Percentiles rank a stretch among this genome's conserved stretches.
These are phyloP conservation scores for Merluccius polli DNA, from an alignment of 2,797 vertebrate species.

Conservation along the genomic window DNA sequence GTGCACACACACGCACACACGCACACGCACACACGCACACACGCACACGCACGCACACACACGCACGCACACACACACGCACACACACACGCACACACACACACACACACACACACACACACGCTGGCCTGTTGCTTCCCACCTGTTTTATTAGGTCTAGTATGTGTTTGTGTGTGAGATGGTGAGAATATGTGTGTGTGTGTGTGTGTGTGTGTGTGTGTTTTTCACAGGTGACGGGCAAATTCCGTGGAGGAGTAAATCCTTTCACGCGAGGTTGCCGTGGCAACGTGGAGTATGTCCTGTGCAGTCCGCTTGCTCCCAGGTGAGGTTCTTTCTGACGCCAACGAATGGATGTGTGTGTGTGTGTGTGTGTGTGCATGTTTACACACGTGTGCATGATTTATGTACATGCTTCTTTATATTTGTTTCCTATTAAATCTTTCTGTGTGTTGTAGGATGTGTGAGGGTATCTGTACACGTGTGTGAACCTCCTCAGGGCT, in stretches of 20 bases:
- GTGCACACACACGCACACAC: no score
- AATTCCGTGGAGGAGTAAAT: conserved; percentile 95
- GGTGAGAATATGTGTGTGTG: background rate
- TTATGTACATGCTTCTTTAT: background rate
- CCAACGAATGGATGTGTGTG: background rate
- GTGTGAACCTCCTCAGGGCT: background rate
- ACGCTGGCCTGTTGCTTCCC: background rate
- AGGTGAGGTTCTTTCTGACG: conserved; percentile 70
- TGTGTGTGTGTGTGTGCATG: background rate
- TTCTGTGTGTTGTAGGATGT: background rate
- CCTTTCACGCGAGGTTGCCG: conserved; percentile 96
- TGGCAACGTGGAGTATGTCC: conserved; percentile 89
- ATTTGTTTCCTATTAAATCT: background rate
- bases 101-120: no score
- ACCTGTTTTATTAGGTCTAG: background rate
- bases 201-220: no score
- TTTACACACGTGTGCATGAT: no score
- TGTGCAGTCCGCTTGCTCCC: conserved; percentile 93
- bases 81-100: no score
- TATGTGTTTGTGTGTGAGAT: background rate
- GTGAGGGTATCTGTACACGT: conserved; percentile 3
- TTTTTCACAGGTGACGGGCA: conserved; percentile 97
- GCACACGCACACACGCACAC: no score
- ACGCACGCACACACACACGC: no score
- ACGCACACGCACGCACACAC: background rate